These are phyloP conservation scores for Pollimyrus isidori DNA, from an alignment of 2,113 vertebrate species.

Conservation along the genomic window DNA sequence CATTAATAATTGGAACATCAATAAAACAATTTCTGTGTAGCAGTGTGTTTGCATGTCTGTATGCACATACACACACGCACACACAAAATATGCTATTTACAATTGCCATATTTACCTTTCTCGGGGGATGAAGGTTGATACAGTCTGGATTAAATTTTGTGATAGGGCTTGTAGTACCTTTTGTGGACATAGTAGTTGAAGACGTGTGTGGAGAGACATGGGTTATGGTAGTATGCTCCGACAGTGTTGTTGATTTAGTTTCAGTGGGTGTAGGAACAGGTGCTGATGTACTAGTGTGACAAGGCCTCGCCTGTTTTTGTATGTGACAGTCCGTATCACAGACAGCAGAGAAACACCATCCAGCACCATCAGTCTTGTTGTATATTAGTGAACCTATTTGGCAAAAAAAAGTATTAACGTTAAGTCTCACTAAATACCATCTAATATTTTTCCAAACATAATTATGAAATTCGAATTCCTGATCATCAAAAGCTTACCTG, in stretches of 20 bases:
- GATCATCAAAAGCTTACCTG: slow-evolving; percentile 33
- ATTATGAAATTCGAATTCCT: not conserved
- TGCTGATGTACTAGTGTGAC: slow-evolving; percentile 25
- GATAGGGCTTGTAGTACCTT: not conserved
- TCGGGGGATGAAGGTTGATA: slow-evolving; percentile 35
- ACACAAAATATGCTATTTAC: not conserved
- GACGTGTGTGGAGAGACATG: not conserved
- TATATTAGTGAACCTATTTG: slow-evolving; percentile 66
- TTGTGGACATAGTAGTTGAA: not conserved
- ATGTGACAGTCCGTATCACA: slow-evolving; percentile 60
- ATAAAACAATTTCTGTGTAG: not conserved
- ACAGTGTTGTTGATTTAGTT: not conserved
- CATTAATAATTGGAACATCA: slow-evolving; percentile 10
- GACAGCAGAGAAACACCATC: slow-evolving; percentile 57
- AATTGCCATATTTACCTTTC: slow-evolving; percentile 42
- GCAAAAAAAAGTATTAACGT: slow-evolving; percentile 3
- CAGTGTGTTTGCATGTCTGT: not conserved
- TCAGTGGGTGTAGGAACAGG: rapidly evolving
- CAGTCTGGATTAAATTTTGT: slow-evolving; percentile 39
- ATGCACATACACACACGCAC: not conserved
- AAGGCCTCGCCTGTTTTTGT: slow-evolving; percentile 33
- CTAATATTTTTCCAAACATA: not conserved
- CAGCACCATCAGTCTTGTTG: slow-evolving; percentile 50
- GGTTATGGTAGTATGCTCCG: not conserved
- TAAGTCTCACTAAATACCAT: not conserved